Evolutionary conservation across 2,797 vertebrate species (phyloP), one percentile per base, ranked within the genome.

Genomic region (Phrynocephalus forsythii): DNA sequence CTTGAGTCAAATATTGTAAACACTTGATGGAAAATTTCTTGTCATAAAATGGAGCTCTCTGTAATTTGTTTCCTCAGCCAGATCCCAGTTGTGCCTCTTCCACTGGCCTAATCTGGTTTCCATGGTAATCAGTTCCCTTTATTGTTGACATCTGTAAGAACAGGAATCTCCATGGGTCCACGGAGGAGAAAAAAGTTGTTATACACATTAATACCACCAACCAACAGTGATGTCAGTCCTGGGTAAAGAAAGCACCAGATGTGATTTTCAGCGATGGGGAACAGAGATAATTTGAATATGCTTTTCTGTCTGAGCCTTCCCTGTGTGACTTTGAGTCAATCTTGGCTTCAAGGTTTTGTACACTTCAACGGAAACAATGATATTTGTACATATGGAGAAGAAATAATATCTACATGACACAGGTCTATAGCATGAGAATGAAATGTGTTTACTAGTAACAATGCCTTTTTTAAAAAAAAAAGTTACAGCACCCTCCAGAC

Each of bases 131-230:
- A 30, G 22, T 26, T 44, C 7, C 5, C 10, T 82, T 86, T 92
- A 85, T 79, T 89, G 87, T 89, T 91, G 8, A 87, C 84, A 3
- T 88, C 24, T 33, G 52, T 33, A 72, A 30, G 28, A 63, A 72
- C 38, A 71, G 67, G 26, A 20, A 48, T 79, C 38, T 84, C 87
- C 52, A 63, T 72, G 75, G 52, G 50, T 72, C 28, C 52, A 44
- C 5, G 63, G 48, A 71, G 18, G 44, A 63, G 67, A 1, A 60
- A 30, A 60, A 82, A 33, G 10, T n/a, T 50, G 63, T 63, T 3
- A 1, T 38, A 69, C 5, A 20, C 56, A 48, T 76, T 82, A 76
- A 68, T 86, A 69, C 78, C 56, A 38, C 24, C 9, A 26, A 60
- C 50, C 20, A 82, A 48, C 75, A 88, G 44, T 18, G 76, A 79